Base-by-base conservation (phyloP, 1,140 invertebrate species). In the Aporrectodea caliginosa region DNA sequence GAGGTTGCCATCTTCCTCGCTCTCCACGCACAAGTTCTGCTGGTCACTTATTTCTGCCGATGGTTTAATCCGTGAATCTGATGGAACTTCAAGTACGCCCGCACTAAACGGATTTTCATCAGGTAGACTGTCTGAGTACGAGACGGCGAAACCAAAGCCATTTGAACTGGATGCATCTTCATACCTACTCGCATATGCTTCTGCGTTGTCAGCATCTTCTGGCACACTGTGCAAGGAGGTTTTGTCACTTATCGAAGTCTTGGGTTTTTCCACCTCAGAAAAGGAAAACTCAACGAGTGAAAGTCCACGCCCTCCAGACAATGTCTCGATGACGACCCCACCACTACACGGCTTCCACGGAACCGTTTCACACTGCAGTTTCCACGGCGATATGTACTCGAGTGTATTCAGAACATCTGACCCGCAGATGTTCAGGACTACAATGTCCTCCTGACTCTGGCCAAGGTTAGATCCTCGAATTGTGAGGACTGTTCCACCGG, bases 381-480 rank as follows among this genome's bases (percentile, higher is more conserved):
- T 81, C 16, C 31, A 29, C 34, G 69, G 35, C 2, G 81, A 81
- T n/a, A 81, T 43, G 74, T 81, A 78, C 43, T 81, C 78, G 16
- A 81, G 32, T 22, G 32, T 68, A 16, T 16, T 32, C 27, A 81
- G 29, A 33, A 80, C 74, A 35, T 81, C 78, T 16, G 74, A 34
- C 16, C 81, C 81, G 43, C 78, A 75, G 69, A 81, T 43, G 30
- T 68, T 75, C n/a, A 81, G 33, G 1, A 29, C 14, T 35, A 80
- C 31, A 14, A 81, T n/a, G 68, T 81, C 81, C 22, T 22, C 58
- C 35, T 27, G 14, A 22, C 69, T 71, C 22, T 68, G 32, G 2
- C 81, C 81, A 22, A 81, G 70, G 72, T 81, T 33, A 29, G 69
- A 35, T 34, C 81, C 81, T 2, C 75, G 35, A 33, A 81, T 72